Base-by-base conservation (phyloP, 2,888 invertebrate species). In the Eilema griseolum region DNA sequence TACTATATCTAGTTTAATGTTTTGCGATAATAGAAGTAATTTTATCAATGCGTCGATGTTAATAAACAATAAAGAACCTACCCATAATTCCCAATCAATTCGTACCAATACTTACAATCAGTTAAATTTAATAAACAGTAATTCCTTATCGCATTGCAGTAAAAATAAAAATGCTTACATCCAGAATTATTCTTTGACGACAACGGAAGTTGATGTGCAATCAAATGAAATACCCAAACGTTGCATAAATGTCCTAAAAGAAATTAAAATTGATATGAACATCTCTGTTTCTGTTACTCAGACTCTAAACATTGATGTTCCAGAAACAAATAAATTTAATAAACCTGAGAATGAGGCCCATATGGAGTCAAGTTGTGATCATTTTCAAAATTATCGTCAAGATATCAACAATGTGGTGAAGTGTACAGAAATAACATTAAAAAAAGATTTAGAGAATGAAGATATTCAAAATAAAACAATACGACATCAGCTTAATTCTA, bases 261-360 rank as follows among this genome's bases (percentile, higher is more conserved):
- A 88, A 81, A 61, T 93, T 20, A 88, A 89, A 84, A 78, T 95
- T 65, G 88, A 93, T 77, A 74, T 93, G 23, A 87, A 92, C 74
- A 76, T 94, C n/a, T 91, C 89, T 57, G 87, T 90, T 87, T 88
- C 89, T 67, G 71, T 87, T 56, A 80, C 83, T 57, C 69, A 31
- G 16, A 28, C 16, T 61, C 26, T 12, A 61, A 10, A 26, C 23
- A 57, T 3, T 57, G 31, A 61, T 61, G 57, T 23, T 33, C 23
- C 61, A 66, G 24, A 66, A 20, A 37, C 26, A n/a, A 33, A 66
- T 28, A 60, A 37, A 28, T 56, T 23, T 14, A 56, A 31, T 7
- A 16, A 12, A n/a, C 52, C n/a, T 2, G 64, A 65, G 31, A 65
- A 56, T 31, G 14, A 14, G 56, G 4, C 12, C 28, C 31, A n/a